These are phyloP conservation scores for Onchidella celtica DNA, from an alignment of 2,888 invertebrate species.

Conservation along the genomic window DNA sequence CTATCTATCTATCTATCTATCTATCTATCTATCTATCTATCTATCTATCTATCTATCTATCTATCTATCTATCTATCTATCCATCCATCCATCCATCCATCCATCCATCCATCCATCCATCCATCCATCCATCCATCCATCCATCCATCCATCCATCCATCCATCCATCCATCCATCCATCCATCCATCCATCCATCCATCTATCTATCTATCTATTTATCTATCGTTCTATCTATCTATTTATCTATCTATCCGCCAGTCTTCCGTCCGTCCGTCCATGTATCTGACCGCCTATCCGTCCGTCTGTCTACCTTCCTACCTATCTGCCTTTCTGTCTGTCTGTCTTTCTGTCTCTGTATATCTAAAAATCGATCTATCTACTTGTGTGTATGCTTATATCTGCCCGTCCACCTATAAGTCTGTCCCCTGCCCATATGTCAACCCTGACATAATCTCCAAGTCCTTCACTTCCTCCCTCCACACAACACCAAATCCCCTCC, in stretches of 20 bases:
- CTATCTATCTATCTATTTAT: too few species aligned
- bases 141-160: too few species aligned
- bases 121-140: too few species aligned
- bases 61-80: too few species aligned
- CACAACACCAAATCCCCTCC: too few species aligned
- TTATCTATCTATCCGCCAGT: too few species aligned
- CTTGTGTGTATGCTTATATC: too few species aligned
- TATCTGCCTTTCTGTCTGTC: too few species aligned
- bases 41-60: slow-evolving; percentile 33
- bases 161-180: too few species aligned
- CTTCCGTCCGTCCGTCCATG: slow-evolving; percentile 1
- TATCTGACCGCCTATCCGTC: background rate
- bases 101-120: background rate
- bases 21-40: slow-evolving; percentile 2
- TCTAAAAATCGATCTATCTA: background rate
- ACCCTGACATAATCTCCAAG: background rate
- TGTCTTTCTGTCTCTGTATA: too few species aligned
- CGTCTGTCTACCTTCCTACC: too few species aligned
- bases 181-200: background rate
- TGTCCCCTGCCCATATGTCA: background rate
- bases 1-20: background rate
- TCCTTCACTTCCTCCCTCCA: background rate
- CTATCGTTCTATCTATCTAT: too few species aligned
- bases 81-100: background rate
- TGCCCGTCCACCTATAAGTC: background rate